Evolutionary conservation across 2,113 vertebrate species (phyloP), one percentile per base, ranked within the genome.

Genomic region (Typhlomys cinereus): DNA sequence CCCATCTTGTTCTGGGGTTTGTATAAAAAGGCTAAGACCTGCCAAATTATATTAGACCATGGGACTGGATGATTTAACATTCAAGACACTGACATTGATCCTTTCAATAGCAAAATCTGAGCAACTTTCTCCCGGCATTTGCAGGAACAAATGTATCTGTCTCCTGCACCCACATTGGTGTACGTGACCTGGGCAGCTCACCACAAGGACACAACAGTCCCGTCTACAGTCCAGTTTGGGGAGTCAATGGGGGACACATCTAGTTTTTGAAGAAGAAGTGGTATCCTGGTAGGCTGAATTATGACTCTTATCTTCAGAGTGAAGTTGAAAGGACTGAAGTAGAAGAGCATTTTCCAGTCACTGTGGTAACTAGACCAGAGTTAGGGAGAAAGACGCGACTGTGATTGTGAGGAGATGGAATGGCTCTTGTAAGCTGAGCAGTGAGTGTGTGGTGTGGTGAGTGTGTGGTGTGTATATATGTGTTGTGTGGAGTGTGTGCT

Each of bases 61-160:
- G 41, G 75, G 70, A 92, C 59, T 82, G 70, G 74, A 88, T 93
- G 75, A 57, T 71, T 85, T 85, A 57, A 80, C 83, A 39, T 82
- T 93, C 27, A 48, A 69, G 54, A 83, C 44, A 82, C 69, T 92
- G 78, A 85, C 91, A 86, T 25, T n/a, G 70, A 92, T 83, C 59
- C 34, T 86, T 85, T 66, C 46, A 85, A 44, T 78, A 93, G 48
- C 66, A 31, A 96, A 85, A 92, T 92, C 31, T 86, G 75, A 89
- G 66, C 75, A 86, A 75, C 50, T 46, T 11, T 36, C 57, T 66
- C n/a, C 91, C 48, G 80, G 29, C 48, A 36, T 76, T 73, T 81
- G 44, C 48, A 91, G 76, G 67, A 71, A 36, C 23, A 21, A 36
- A 27, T 39, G 54, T 85, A 6, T 71, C 25, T 74, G 11, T 92